Conservation (phyloP, 2,888 invertebrate genomes). For the Macrophya annulata region DNA sequence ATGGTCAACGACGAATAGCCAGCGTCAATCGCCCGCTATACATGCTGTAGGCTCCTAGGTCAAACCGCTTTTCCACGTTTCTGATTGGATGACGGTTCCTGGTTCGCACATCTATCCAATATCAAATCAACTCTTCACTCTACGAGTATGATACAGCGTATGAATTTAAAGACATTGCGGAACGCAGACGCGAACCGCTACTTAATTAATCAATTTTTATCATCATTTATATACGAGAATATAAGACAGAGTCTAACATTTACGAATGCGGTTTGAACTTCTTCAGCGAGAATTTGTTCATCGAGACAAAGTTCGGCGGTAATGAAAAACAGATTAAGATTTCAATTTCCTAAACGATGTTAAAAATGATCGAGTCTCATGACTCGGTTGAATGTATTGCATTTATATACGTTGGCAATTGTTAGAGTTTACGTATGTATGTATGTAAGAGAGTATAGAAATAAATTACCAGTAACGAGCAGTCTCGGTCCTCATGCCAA, state of each 20-base stretch:
- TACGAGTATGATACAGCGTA: background rate
- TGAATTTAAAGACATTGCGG: background rate
- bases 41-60: slow-evolving; percentile 17
- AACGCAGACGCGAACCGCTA: slow-evolving; percentile 33
- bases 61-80: slow-evolving; percentile 52
- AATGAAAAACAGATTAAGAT: background rate
- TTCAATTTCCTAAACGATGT: background rate
- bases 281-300: background rate
- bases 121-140: slow-evolving; percentile 25
- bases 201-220: slow-evolving; percentile 33
- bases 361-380: background rate
- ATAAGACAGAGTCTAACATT: background rate
- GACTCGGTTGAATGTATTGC: background rate
- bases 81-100: slow-evolving; percentile 50
- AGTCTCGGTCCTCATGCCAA: slow-evolving; percentile 39
- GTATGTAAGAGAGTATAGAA: slow-evolving; percentile 54
- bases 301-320: background rate
- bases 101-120: slow-evolving; percentile 6
- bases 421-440: background rate
- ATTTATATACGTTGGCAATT: background rate
- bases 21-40: slow-evolving; percentile 37
- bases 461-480: slow-evolving; percentile 69
- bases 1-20: slow-evolving; percentile 27
- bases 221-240: background rate
- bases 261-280: background rate